These are phyloP conservation scores for Theocolax elegans DNA, from an alignment of 1,140 invertebrate genomes.

Conservation along the genomic window DNA sequence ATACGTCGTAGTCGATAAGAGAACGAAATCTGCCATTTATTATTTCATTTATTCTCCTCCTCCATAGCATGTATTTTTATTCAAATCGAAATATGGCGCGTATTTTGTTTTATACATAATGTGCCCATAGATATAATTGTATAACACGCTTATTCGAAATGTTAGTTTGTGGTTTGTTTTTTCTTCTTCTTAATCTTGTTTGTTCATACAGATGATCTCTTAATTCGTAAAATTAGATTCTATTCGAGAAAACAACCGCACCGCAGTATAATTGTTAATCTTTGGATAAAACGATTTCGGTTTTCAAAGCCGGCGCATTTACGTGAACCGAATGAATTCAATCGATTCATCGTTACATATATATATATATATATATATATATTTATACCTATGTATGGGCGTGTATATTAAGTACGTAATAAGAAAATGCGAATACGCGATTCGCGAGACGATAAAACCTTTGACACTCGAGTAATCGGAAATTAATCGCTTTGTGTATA, in stretches of 20 bases:
- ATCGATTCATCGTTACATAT: too few relatives aligned
- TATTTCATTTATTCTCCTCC: neutral
- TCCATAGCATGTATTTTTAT: neutral
- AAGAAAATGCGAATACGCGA: neutral
- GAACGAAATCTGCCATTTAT: slow-evolving; percentile 28
- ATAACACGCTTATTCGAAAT: slow-evolving; percentile 26
- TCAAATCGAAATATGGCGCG: slow-evolving; percentile 14
- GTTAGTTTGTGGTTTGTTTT: neutral
- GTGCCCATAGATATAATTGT: slow-evolving; percentile 31
- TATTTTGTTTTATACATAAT: slow-evolving; percentile 30
- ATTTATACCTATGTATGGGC: too few relatives aligned
- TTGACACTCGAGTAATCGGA: slow-evolving; percentile 26
- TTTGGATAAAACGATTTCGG: too few relatives aligned
- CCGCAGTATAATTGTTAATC: slow-evolving; percentile 24
- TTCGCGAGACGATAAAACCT: slow-evolving; percentile 30
- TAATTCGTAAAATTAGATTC: slow-evolving; percentile 33
- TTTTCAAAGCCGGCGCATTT: too few relatives aligned
- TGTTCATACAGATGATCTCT: slow-evolving; percentile 7
- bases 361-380: too few relatives aligned
- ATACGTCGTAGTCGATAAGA: slow-evolving; percentile 31
- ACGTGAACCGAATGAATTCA: too few relatives aligned
- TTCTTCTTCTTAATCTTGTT: too few relatives aligned
- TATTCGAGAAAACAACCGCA: slow-evolving; percentile 28
- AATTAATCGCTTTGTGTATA: slow-evolving; percentile 37
- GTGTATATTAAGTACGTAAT: slow-evolving; percentile 4